Conservation (phyloP, 2,113 vertebrate species). For the Anolis carolinensis region DNA sequence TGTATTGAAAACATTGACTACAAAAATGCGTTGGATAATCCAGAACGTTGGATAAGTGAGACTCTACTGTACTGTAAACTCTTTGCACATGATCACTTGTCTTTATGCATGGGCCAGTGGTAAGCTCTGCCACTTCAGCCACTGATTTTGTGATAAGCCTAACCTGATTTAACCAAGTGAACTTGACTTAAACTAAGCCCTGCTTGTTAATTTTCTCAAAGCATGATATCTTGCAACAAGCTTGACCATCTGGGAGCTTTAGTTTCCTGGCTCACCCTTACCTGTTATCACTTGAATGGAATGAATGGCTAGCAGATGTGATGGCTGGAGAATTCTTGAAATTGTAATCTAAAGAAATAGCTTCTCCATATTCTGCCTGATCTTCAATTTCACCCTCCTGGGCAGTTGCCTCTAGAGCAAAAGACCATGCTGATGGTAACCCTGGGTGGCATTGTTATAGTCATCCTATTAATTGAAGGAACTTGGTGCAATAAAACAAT, state of each 20-base stretch:
- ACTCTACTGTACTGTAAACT: no score
- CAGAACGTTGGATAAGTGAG: no score
- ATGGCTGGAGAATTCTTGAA: no score
- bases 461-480: slow-evolving; percentile 21
- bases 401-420: not conserved
- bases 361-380: not conserved
- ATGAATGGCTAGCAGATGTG: not conserved
- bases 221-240: not conserved
- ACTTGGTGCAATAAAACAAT: not conserved
- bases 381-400: not conserved
- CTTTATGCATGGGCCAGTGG: not conserved
- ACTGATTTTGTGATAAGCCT: not conserved
- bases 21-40: no score
- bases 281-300: not conserved
- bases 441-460: slow-evolving; percentile 13
- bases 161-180: not conserved
- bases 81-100: not conserved
- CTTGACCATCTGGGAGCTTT: not conserved
- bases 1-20: no score
- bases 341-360: no score
- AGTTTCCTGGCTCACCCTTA: no score
- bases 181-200: no score
- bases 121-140: not conserved
- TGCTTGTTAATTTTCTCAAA: not conserved
- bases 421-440: rapidly evolving